Conservation (phyloP, 2,113 vertebrate species). For the Ahaetulla prasina region DNA sequence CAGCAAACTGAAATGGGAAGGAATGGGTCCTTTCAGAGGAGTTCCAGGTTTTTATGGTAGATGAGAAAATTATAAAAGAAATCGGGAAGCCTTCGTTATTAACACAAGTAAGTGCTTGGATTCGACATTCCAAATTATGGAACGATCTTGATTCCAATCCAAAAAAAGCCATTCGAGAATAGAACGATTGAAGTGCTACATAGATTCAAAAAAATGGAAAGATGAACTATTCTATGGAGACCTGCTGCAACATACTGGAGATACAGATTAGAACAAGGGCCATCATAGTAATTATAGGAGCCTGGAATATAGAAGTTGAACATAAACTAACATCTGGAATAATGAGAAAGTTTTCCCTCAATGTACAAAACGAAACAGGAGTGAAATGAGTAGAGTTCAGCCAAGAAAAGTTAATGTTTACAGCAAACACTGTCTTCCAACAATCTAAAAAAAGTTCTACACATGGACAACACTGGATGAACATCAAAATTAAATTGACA, state of each 20-base stretch:
- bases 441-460: not conserved
- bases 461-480: not conserved
- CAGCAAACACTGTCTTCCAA: not conserved
- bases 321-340: not conserved
- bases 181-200: not conserved
- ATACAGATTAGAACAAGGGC: not conserved
- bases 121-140: not conserved
- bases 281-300: not conserved
- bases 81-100: not conserved
- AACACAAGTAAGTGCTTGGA: not conserved
- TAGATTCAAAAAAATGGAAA: not conserved
- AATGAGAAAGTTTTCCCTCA: not conserved
- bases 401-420: not conserved
- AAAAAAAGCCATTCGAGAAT: not conserved
- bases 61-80: not conserved
- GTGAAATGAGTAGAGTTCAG: not conserved
- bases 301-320: not conserved
- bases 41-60: not conserved
- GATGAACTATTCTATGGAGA: not conserved
- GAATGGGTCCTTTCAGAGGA: not conserved
- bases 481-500: not conserved
- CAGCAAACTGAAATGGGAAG: not conserved
- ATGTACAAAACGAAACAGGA: not conserved
- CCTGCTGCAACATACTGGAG: not conserved
- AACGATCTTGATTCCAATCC: not conserved